These are phyloP conservation scores for Microtus richardsoni DNA, from an alignment of 2,113 vertebrate species.

Conservation along the genomic window DNA sequence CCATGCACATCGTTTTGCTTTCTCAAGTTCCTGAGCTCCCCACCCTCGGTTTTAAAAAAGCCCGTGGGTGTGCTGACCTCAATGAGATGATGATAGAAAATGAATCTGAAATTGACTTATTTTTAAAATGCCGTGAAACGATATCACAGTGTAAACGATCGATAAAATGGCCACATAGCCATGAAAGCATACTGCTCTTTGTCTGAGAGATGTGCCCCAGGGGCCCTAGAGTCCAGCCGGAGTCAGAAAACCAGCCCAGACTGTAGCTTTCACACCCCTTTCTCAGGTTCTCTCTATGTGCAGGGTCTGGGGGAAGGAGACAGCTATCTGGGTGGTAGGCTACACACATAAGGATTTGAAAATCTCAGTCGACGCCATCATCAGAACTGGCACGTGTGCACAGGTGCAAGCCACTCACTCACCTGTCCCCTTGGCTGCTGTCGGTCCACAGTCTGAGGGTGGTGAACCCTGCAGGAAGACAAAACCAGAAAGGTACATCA, in stretches of 20 bases:
- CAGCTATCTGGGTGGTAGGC: rapidly evolving
- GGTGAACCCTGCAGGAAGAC: not conserved
- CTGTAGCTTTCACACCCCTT: rapidly evolving
- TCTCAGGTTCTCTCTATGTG: no score
- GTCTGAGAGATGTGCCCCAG: not conserved
- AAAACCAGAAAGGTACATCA: slow-evolving; percentile 22
- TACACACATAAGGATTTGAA: not conserved
- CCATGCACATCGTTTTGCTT: not conserved
- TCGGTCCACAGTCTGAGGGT: not conserved
- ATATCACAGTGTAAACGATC: not conserved
- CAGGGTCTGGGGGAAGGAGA: not conserved
- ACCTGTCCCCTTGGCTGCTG: slow-evolving; percentile 45
- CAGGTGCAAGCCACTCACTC: not conserved
- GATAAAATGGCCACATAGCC: not conserved
- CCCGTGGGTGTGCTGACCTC: not conserved
- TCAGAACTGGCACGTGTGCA: rapidly evolving
- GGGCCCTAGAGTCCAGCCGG: not conserved
- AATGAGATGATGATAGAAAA: not conserved
- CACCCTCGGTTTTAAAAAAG: not conserved
- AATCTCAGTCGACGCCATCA: not conserved
- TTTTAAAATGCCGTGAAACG: not conserved
- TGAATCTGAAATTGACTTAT: not conserved
- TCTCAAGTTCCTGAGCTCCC: not conserved
- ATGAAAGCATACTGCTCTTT: not conserved
- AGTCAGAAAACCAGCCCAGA: not conserved